Conservation (phyloP, 2,888 invertebrate genomes). For the Drosophila bunnanda region DNA sequence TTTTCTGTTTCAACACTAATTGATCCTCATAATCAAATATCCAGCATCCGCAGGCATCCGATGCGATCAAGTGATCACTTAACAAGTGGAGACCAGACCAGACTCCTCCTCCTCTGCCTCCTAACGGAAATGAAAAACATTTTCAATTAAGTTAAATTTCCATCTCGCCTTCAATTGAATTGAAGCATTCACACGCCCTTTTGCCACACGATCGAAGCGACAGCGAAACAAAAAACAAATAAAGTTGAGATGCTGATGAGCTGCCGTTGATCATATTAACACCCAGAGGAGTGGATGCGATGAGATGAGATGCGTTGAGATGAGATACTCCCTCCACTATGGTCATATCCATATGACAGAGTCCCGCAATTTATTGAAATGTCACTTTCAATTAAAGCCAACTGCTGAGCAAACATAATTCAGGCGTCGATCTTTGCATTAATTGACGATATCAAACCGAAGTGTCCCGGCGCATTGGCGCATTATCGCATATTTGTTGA, state of each 20-base stretch:
- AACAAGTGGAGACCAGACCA: conserved; percentile 36
- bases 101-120: conserved; percentile 36
- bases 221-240: conserved; percentile 32
- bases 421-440: conserved; percentile 74
- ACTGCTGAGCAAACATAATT: conserved; percentile 76
- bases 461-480: conserved; percentile 73
- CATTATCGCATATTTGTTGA: conserved; percentile 57
- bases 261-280: conserved; percentile 77
- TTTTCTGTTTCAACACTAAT: conserved; percentile 23
- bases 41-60: conserved; percentile 24
- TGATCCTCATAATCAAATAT: conserved; percentile 43
- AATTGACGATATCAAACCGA: conserved; percentile 74
- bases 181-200: conserved; percentile 76
- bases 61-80: conserved; percentile 50
- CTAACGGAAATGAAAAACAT: conserved; percentile 62
- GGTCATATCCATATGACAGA: conserved; percentile 44
- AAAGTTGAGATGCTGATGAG: conserved; percentile 78
- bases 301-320: conserved; percentile 24
- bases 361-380: conserved; percentile 80
- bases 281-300: conserved; percentile 52
- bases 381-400: conserved; percentile 81
- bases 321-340: conserved; percentile 26
- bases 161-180: conserved; percentile 58
- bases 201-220: conserved; percentile 72
- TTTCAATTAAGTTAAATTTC: conserved; percentile 72